phyloP scores from a whole-genome alignment of 2,113 vertebrate species.

The Myrmophylax atrothorax region DNA sequence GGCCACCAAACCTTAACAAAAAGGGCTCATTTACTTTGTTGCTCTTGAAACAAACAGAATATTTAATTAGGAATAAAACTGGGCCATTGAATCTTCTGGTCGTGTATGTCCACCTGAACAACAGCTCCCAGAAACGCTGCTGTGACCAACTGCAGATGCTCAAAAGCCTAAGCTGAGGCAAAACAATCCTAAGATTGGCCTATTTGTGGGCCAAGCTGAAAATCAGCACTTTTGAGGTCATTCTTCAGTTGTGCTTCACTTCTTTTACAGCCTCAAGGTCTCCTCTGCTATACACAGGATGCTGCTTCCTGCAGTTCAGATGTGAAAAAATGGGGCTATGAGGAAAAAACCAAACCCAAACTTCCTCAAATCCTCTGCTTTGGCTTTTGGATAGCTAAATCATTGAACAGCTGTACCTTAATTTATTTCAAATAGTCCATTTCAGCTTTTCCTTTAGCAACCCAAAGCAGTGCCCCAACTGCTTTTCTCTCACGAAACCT shows the following conservation, averaged over 20 bases:
- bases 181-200: not conserved
- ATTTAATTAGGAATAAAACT: not conserved
- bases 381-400: not conserved
- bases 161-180: not conserved
- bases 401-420: not conserved
- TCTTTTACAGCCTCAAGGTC: not conserved
- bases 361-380: not conserved
- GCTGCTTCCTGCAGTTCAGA: not conserved
- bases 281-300: not conserved
- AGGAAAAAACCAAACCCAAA: rapidly evolving
- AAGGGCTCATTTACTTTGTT: not conserved
- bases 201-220: not conserved
- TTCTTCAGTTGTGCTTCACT: not conserved
- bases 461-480: not conserved
- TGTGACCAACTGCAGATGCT: not conserved
- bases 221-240: not conserved
- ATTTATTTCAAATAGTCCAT: not conserved
- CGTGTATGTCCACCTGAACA: not conserved
- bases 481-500: not conserved
- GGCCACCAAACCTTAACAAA: not conserved
- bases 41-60: not conserved
- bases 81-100: not conserved
- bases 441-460: not conserved
- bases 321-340: not conserved
- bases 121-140: not conserved